Evolutionary conservation across 2,113 vertebrate genomes (phyloP), one percentile per base, ranked within the genome.

Genomic region (Microcebus tavaratra): DNA sequence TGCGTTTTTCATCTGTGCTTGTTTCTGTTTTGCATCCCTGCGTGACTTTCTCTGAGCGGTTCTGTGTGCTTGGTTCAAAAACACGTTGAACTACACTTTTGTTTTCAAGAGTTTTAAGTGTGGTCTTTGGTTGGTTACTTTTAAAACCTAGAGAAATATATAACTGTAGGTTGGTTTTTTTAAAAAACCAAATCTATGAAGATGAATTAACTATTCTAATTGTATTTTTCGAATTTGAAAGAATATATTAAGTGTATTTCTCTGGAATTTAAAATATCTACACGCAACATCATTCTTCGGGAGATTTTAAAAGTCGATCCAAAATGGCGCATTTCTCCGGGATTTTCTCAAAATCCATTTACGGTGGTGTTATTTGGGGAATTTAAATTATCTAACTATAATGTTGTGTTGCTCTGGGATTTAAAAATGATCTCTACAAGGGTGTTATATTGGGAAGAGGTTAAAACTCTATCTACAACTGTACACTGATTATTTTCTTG

Each of bases 241-340:
- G 11, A 76, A 45, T 81, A 45, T 14, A 3, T 4, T 36, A 39
- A 36, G 14, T 29, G 21, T 39, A 70, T 65, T 91, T 95, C 68
- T 93, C 83, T 93, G 92, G 42, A 96, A 84, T 93, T 95, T 93
- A 95, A 95, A 90, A 93, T 84, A 84, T 53, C 57, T 76, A 76
- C 61, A 59, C 63, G 63, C 50, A 75, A 63, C 59, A 73, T 20
- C 92, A 87, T 85, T 95, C 67, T 93, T 95, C 6, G 7, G 65
- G 53, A 90, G 18, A 76, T 72, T 95, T 95, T 92, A 3, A 92
- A 96, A 96, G 80, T 91, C 67, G 20, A 55, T 95, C 94, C 97
- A 98, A 98, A 97, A 97, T 97, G 97, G 97, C 96, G 96, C 85
- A 2, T 97, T 97, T 97, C 87, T 89, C 79, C 1, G 0, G 50